Conservation (phyloP, 2,888 invertebrate species). For the Eristalis tenax region DNA sequence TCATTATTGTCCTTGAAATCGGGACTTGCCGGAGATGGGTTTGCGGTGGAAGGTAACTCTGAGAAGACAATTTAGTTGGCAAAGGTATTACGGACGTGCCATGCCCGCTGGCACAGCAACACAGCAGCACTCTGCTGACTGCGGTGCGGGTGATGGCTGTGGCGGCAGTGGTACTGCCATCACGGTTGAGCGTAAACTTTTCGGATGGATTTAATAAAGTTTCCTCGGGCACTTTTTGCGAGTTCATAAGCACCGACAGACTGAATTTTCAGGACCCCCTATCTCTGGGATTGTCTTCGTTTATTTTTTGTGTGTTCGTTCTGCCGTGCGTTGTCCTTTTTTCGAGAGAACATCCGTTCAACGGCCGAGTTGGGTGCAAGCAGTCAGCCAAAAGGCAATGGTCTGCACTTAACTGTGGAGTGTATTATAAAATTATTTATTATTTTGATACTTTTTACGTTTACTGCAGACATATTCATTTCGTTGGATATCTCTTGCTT, state of each 20-base stretch:
- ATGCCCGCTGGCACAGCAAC: constrained; percentile 7
- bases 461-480: constrained; percentile 52
- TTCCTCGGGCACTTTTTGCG: constrained; percentile 66
- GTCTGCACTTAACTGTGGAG: constrained; percentile 27
- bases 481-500: constrained; percentile 52
- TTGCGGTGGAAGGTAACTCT: constrained; percentile 9
- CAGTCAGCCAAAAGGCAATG: constrained; percentile 11
- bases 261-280: constrained; percentile 59
- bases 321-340: constrained; percentile 51
- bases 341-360: neutral
- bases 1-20: neutral
- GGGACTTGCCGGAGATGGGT: constrained; percentile 10
- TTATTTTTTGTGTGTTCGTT: constrained; percentile 45
- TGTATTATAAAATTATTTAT: constrained; percentile 60
- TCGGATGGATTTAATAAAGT: constrained; percentile 69
- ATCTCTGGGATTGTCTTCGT: constrained; percentile 44
- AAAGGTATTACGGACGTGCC: constrained; percentile 4
- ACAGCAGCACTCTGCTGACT: neutral
- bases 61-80: constrained; percentile 40
- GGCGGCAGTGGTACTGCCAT: neutral
- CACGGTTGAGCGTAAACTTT: constrained; percentile 50
- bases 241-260: constrained; percentile 70
- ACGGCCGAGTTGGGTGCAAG: constrained; percentile 3
- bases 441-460: constrained; percentile 51
- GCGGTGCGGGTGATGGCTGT: neutral